Base-by-base conservation (phyloP, 2,888 invertebrate genomes). In the Sialis lutaria region DNA sequence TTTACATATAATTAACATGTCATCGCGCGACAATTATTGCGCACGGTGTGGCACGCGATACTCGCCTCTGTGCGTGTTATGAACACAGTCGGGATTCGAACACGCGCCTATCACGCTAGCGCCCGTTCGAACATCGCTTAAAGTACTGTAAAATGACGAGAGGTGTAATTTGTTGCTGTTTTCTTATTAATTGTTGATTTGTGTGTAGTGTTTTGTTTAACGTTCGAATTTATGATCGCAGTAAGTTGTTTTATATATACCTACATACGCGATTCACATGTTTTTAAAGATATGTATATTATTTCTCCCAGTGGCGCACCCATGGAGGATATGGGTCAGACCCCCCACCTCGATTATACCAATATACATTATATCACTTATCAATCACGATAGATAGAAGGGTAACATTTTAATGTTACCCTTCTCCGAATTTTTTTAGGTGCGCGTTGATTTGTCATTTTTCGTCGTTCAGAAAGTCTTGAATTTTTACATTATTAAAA, bases 1-100 rank as follows among this genome's bases (percentile, higher is more conserved):
- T 44, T 44, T 44, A 44, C 44, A 44, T 31, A 44, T 34, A 44
- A 34, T 44, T 35, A 44, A 44, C 33, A 44, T 44, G 34, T 44
- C 44, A 44, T 44, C 44, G 34, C 35, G 22, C 7, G 34, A 44
- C 33, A 37, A 37, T 37, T 37, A 37, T 7, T 37, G 12, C n/a
- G 12, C 37, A 4, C 37, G 12, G 12, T 37, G 12, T 37, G 37
- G n/a, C 12, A 37, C 10, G 8, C 37, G 37, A 12, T 12, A n/a
- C 37, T 37, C 10, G 37, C 12, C n/a, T 12, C 37, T 37, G 4
- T 37, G 37, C 37, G n/a, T 8, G 12, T 4, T 12, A 6, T 6
- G 1, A 10, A n/a, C 12, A 37, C 37, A 8, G 37, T 7, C 8
- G 10, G 12, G n/a, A 37, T 10, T 37, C 37, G 37, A 22, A 22